phyloP scores from a whole-genome alignment of 2,797 vertebrate species.

The Channa striata region DNA sequence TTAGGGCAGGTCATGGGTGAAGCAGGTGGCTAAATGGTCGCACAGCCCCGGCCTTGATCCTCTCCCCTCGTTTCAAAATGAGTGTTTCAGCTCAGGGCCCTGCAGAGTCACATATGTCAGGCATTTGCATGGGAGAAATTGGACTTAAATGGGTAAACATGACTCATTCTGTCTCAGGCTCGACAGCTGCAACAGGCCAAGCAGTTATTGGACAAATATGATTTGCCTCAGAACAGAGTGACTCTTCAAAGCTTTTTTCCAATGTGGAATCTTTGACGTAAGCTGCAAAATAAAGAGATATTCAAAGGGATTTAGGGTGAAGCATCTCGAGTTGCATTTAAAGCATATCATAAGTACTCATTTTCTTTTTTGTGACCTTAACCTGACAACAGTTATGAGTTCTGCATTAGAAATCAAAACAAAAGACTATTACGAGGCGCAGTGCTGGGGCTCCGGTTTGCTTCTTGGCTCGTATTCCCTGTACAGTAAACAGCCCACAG shows the following conservation, averaged over 20 bases:
- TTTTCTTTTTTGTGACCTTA: constrained; percentile 64
- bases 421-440: constrained; percentile 72
- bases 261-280: constrained; percentile 77
- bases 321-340: constrained; percentile 73
- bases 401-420: constrained; percentile 79
- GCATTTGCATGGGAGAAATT: constrained; percentile 80
- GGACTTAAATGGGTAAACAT: constrained; percentile 82
- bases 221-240: constrained; percentile 75
- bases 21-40: constrained; percentile 72
- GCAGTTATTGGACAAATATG: constrained; percentile 82
- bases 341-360: constrained; percentile 62
- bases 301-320: constrained; percentile 72
- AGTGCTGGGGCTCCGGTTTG: constrained; percentile 51
- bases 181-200: constrained; percentile 80
- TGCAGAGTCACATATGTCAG: constrained; percentile 78
- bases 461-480: constrained; percentile 72
- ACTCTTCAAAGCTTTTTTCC: constrained; percentile 77
- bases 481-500: constrained; percentile 80
- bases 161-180: constrained; percentile 73
- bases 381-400: constrained; percentile 78
- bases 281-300: constrained; percentile 74
- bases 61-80: constrained; percentile 54
- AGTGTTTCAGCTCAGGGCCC: constrained; percentile 61
- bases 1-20: constrained; percentile 54
- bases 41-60: constrained; percentile 54